Percentiles rank a stretch among this genome's conserved stretches.
phyloP scores from a whole-genome alignment of 2,113 vertebrate genomes.

The Gasterosteus aculeatus region DNA sequence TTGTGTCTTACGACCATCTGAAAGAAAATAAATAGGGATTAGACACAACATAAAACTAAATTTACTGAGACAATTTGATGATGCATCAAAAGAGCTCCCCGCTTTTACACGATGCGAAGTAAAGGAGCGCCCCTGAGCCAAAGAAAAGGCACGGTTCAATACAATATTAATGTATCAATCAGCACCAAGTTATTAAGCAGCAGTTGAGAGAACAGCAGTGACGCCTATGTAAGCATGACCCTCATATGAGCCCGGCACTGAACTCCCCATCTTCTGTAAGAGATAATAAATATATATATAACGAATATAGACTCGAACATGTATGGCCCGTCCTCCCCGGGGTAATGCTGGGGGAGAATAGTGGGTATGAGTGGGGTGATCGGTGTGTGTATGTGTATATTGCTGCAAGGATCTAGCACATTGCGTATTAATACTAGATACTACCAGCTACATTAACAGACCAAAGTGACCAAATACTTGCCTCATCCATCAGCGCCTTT shows the following conservation, averaged over 20 bases:
- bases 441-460: neutral
- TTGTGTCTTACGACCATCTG: neutral
- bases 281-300: constrained; percentile 61
- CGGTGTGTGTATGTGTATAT: constrained; percentile 11
- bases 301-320: constrained; percentile 56
- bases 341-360: constrained; percentile 5
- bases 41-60: constrained; percentile 1
- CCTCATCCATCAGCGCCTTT: constrained; percentile 8
- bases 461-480: constrained; percentile 17
- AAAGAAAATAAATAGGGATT: neutral
- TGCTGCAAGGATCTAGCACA: constrained; percentile 26
- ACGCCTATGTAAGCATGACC: constrained; percentile 46
- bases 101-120: constrained; percentile 10
- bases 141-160: constrained; percentile 50
- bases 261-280: constrained; percentile 33
- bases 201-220: constrained; percentile 36
- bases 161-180: constrained; percentile 76
- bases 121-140: constrained; percentile 18
- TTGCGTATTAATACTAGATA: constrained; percentile 30
- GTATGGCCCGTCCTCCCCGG: constrained; percentile 27
- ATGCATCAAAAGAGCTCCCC: neutral
- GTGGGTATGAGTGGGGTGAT: constrained; percentile 15
- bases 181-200: constrained; percentile 62
- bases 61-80: neutral
- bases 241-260: constrained; percentile 29